A percentile compares a stretch with the other conserved stretches of the same genome.
Conservation (phyloP, 2,113 vertebrate genomes). For the Pseudorasbora parva region DNA sequence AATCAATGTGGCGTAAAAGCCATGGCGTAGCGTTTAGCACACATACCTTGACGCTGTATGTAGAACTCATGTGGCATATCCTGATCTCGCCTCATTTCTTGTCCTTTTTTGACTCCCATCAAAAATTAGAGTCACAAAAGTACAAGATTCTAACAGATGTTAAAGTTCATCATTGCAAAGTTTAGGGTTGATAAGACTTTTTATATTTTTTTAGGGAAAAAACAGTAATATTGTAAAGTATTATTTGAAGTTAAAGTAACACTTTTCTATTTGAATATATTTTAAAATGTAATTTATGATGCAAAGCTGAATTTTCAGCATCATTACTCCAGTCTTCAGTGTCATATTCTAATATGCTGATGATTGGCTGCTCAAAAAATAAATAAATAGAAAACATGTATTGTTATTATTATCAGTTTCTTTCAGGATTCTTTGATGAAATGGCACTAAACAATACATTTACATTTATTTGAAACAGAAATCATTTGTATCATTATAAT, state of each 20-base stretch:
- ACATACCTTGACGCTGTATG: background rate
- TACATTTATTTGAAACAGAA: background rate
- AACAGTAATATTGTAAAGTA: background rate
- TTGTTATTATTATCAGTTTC: background rate
- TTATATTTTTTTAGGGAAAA: background rate
- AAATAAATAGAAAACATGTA: too few relatives aligned
- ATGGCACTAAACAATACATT: background rate
- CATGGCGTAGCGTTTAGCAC: background rate
- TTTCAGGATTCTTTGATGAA: background rate
- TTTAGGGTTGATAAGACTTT: background rate
- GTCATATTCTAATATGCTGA: background rate
- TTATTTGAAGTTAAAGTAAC: background rate
- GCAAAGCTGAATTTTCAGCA: too few relatives aligned
- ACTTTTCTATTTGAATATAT: background rate
- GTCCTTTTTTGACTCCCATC: background rate
- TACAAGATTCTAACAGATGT: background rate
- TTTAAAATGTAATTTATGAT: background rate
- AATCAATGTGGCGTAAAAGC: constrained; percentile 14
- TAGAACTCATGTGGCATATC: background rate
- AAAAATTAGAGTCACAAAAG: background rate
- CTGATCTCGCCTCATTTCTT: background rate
- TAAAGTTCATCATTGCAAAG: background rate
- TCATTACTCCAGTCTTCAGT: too few relatives aligned
- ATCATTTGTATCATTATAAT: too few relatives aligned
- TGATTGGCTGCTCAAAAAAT: background rate